phyloP scores from a whole-genome alignment of 2,888 invertebrate species.

The Imbricaverruca yamaguchii region DNA sequence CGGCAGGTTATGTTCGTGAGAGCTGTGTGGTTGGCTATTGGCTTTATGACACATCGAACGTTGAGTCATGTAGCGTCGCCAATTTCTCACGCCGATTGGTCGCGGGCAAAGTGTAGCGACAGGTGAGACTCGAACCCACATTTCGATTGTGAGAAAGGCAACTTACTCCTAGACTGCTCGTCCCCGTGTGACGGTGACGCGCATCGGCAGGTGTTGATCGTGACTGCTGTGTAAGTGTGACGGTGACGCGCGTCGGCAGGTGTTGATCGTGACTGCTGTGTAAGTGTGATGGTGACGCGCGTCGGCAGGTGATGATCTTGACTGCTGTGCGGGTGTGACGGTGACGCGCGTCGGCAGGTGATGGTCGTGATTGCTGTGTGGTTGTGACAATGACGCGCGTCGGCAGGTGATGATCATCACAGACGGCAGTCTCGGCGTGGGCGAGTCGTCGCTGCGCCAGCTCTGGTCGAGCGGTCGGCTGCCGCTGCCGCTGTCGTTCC shows the following conservation, averaged over 20 bases:
- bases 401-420: conserved; percentile 60
- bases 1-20: conserved; percentile 60
- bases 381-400: conserved; percentile 25
- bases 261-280: conserved; percentile 56
- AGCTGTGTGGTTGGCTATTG: background rate
- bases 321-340: conserved; percentile 42
- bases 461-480: conserved; percentile 43
- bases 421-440: conserved; percentile 64
- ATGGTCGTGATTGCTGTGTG: conserved; percentile 54
- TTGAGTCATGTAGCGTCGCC: too few species aligned
- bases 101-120: too few species aligned
- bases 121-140: too few species aligned
- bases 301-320: conserved; percentile 55
- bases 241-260: conserved; percentile 41
- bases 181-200: conserved; percentile 47
- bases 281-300: conserved; percentile 15
- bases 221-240: background rate
- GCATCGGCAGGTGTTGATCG: conserved; percentile 5
- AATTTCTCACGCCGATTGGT: too few species aligned
- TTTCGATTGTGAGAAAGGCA: too few species aligned
- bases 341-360: conserved; percentile 44
- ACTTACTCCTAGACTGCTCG: too few species aligned
- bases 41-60: too few species aligned
- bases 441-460: conserved; percentile 53
- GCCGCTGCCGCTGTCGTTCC: conserved; percentile 70